Evolutionary conservation across 2,797 vertebrate genomes (phyloP), one percentile per base, ranked within the genome.

Genomic region (Falco novaeseelandiae): DNA sequence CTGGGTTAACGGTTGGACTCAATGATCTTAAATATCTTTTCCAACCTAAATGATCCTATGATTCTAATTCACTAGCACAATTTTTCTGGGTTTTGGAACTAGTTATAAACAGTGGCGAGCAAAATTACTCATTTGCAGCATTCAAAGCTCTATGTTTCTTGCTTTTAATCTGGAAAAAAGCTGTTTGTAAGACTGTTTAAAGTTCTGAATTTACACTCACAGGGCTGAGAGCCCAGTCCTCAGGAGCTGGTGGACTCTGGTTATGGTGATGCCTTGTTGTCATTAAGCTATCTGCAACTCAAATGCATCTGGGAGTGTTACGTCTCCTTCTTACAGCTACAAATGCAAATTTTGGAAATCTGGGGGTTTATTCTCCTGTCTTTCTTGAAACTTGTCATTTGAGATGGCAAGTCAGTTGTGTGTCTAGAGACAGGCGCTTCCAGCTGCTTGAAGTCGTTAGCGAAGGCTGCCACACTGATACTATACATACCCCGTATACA

Each of bases 391-490:
- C 38, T 4, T 49, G 19, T 22, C 0, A 30, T 63, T 49, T 54
- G 73, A 67, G 54, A 54, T 44, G 29, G 29, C 36, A 62, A 58
- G 29, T 49, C 30, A 71, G 36, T 62, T 83, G 62, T 38, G 61
- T 30, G 29, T 30, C 0, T 3, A 71, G 58, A 62, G 27, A 52
- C 38, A 23, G 44, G 29, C 2, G 1, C 67, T 63, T 40, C 58
- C 69, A 90, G 78, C 38, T 63, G 34, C 49, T 59, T 1, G 1
- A 72, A 67, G 69, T 27, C 25, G 1, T 71, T 62, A 58, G 52
- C 0, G 0, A 67, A 76, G 67, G 48, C 49, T 92, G n/a, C n/a
- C 42, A 4, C 0, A 0, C 14, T 57, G 26, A 40, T 61, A 14
- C 2, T 3, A 23, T 62, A 13, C 27, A 3, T 62, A 8, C 11